Conservation (phyloP, 2,888 invertebrate species). For the Colletes collaris region DNA sequence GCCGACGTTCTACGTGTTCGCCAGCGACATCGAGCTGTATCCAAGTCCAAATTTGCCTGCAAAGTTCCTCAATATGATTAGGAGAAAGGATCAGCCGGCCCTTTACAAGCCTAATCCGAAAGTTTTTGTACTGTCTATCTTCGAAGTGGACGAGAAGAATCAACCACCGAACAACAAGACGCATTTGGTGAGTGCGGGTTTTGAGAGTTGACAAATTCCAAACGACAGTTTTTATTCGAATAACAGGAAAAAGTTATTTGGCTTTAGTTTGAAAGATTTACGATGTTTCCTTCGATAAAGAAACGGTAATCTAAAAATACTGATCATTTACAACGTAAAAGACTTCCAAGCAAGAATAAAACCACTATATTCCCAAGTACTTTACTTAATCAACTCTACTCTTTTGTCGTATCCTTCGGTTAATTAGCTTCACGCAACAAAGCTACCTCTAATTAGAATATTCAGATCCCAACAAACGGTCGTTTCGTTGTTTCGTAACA, state of each 20-base stretch:
- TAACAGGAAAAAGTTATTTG: too few relatives aligned
- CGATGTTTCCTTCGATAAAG: too few relatives aligned
- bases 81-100: slow-evolving; percentile 88
- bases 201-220: too few relatives aligned
- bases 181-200: slow-evolving; percentile 78
- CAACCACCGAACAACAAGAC: slow-evolving; percentile 79
- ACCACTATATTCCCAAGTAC: too few relatives aligned
- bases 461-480: neutral
- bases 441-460: neutral
- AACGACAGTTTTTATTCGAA: too few relatives aligned
- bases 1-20: slow-evolving; percentile 91
- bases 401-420: neutral
- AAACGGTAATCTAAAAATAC: too few relatives aligned
- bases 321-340: too few relatives aligned
- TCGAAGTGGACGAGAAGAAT: slow-evolving; percentile 90
- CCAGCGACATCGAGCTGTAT: slow-evolving; percentile 95
- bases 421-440: too few relatives aligned
- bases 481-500: neutral
- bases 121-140: slow-evolving; percentile 94
- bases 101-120: slow-evolving; percentile 86
- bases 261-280: too few relatives aligned
- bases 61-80: slow-evolving; percentile 93
- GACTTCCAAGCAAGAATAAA: too few relatives aligned
- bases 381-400: neutral
- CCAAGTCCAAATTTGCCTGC: slow-evolving; percentile 92